Evolutionary conservation across 2,797 vertebrate species (phyloP).

Genomic region (Oophaga sylvatica): DNA sequence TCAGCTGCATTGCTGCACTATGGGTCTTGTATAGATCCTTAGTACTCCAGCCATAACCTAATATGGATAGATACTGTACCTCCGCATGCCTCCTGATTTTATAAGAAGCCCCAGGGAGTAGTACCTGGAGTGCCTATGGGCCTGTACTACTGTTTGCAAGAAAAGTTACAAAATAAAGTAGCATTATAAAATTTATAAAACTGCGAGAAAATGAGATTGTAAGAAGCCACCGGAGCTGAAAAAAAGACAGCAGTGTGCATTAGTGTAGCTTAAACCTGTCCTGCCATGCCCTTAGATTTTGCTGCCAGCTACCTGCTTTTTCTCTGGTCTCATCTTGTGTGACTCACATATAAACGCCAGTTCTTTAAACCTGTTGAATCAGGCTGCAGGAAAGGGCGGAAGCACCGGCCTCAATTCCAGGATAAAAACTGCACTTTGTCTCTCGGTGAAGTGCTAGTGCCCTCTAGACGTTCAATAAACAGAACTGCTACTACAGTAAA

Average conservation of each 20-base stretch:
- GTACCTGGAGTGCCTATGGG: no score
- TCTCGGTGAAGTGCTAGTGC: neutral
- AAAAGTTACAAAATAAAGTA: neutral
- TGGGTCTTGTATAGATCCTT: no score
- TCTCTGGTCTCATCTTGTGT: conserved; percentile 13
- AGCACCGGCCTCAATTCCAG: neutral
- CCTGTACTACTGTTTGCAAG: no score
- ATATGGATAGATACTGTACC: no score
- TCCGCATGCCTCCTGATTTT: no score
- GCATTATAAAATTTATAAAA: neutral
- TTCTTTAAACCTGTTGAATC: conserved; percentile 37
- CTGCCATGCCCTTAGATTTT: conserved; percentile 38
- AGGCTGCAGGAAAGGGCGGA: neutral
- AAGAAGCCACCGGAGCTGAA: neutral
- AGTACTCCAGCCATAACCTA: no score
- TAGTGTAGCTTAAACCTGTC: conserved; percentile 4
- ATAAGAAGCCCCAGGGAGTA: no score
- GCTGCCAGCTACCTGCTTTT: conserved; percentile 30
- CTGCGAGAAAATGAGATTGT: neutral
- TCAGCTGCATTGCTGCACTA: no score
- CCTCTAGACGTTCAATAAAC: neutral
- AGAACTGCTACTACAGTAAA: neutral
- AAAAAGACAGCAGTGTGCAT: neutral
- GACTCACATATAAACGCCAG: conserved; percentile 30
- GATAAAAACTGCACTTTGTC: neutral